Percentiles rank a stretch among this genome's conserved stretches.
These are phyloP conservation scores for Tortrix viridana DNA, from an alignment of 2,888 invertebrate species.

Conservation along the genomic window DNA sequence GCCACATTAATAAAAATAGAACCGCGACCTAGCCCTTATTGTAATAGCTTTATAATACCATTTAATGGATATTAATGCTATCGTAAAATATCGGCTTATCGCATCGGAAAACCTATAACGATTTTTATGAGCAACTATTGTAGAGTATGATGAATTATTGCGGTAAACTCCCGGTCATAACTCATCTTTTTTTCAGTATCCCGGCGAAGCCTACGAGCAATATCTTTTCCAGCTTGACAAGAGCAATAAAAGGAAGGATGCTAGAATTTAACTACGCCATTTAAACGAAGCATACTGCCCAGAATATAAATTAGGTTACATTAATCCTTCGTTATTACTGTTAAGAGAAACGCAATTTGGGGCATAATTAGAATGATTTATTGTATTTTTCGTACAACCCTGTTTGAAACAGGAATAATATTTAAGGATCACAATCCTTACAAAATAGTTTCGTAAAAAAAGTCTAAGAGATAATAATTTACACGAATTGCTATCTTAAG, in stretches of 20 bases:
- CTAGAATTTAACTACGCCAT: slow-evolving; percentile 39
- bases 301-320: slow-evolving; percentile 46
- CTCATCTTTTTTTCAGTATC: not conserved
- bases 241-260: slow-evolving; percentile 43
- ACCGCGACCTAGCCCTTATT: not conserved
- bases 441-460: slow-evolving; percentile 18
- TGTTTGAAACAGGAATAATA: slow-evolving; percentile 4
- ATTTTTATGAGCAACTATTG: slow-evolving; percentile 9
- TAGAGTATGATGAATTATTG: slow-evolving; percentile 10
- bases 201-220: slow-evolving; percentile 22
- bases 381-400: slow-evolving; percentile 26
- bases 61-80: slow-evolving; percentile 16
- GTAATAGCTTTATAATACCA: slow-evolving; percentile 9
- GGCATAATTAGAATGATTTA: slow-evolving; percentile 45
- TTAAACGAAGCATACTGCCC: slow-evolving; percentile 33
- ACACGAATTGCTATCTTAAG: slow-evolving; percentile 17
- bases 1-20: slow-evolving; percentile 6
- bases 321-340: slow-evolving; percentile 45
- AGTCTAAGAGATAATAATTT: slow-evolving; percentile 17
- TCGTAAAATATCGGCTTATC: slow-evolving; percentile 2
- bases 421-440: slow-evolving; percentile 3
- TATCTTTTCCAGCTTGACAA: slow-evolving; percentile 46
- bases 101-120: slow-evolving; percentile 11
- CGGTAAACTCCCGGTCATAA: slow-evolving; percentile 9
- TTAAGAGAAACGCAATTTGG: slow-evolving; percentile 43